A percentile compares a stretch with the other conserved stretches of the same genome.
Conservation (phyloP, 2,797 vertebrate genomes). For the Manis pentadactyla region DNA sequence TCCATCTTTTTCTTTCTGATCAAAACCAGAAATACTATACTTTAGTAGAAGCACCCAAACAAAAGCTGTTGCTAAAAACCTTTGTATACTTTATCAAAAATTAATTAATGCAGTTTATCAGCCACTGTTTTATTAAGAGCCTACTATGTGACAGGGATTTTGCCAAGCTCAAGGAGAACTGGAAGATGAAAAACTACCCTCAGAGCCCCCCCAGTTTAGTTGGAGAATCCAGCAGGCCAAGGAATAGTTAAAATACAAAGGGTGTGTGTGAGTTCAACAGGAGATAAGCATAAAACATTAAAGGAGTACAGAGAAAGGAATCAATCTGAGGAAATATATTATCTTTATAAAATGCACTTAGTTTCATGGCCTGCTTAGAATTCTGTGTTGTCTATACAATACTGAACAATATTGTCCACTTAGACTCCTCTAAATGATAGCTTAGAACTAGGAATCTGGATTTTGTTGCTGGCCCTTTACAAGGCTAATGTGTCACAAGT, state of each 20-base stretch:
- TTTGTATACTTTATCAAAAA: constrained; percentile 41
- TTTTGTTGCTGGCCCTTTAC: neutral
- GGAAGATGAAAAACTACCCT: neutral
- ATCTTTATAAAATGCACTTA: neutral
- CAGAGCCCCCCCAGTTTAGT: neutral
- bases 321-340: neutral
- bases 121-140: neutral
- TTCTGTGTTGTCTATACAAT: neutral
- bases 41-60: constrained; percentile 8
- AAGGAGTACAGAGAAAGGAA: neutral
- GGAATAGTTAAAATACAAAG: neutral
- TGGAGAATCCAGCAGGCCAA: neutral
- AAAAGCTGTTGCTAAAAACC: neutral
- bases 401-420: neutral
- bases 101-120: neutral
- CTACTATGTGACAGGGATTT: neutral
- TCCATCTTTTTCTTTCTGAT: neutral
- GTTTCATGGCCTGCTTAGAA: neutral
- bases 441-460: neutral
- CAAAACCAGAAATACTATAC: constrained; percentile 38
- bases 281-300: neutral
- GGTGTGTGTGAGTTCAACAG: neutral
- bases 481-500: neutral
- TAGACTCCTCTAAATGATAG: neutral
- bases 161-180: neutral